Base-by-base conservation (phyloP, 1,140 invertebrate genomes). In the Sweltsa coloradensis region DNA sequence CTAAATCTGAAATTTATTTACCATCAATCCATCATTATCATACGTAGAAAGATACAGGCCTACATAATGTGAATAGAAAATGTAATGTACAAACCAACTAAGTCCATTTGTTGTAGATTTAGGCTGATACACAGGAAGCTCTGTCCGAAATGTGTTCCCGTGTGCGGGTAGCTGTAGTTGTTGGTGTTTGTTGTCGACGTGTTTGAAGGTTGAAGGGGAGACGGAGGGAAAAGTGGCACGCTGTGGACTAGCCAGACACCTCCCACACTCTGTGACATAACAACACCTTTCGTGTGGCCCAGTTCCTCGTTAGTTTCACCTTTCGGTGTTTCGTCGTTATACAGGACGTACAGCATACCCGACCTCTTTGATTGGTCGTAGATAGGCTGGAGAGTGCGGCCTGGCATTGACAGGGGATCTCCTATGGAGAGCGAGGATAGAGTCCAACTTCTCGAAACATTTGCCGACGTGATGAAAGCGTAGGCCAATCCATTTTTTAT, bases 171-270 rank as follows among this genome's bases (percentile, higher is more conserved):
- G 39, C 43, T 45, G 24, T 40, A 47, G 5, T 23, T 26, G 11
- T n/a, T 16, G 21, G 7, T 11, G 24, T 6, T 18, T 1, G 5
- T 13, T 6, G 6, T 36, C 0, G n/a, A n/a, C n/a, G n/a, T n/a
- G 9, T 13, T 1, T n/a, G 3, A 5, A 5, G 11, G 25, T 59
- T 51, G 51, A 22, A 58, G 55, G 9, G 74, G 74, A 18, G 72
- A 41, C 0, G 75, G 71, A 7, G 87, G 88, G 68, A 81, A 96
- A 54, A 78, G 73, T 0, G 92, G 92, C 9, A 92, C 85, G 42
- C 90, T 95, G 62, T 96, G 92, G 14, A 94, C 74, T 34, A 96
- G 58, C 90, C 91, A 96, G 55, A 93, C 76, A 3, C 89, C 89
- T 24, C 72, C 70, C 5, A 70, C 62, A 13, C 73, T 65, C 53